phyloP scores from a whole-genome alignment of 1,140 invertebrate genomes.

The Lucilia sericata region DNA sequence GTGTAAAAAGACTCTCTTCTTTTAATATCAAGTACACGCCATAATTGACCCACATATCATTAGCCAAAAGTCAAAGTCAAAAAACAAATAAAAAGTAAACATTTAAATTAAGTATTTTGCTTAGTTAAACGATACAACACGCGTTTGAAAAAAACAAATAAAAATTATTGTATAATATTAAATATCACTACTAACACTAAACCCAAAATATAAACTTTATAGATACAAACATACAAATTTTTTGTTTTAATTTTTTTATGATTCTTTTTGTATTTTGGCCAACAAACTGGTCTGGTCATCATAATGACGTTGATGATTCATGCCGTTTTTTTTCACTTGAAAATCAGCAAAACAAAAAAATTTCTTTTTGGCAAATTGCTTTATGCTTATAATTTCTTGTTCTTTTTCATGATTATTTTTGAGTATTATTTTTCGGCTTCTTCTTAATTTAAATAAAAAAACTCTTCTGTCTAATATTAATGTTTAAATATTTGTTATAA shows the following conservation, averaged over 20 bases:
- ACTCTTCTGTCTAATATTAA: background rate
- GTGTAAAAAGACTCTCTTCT: background rate
- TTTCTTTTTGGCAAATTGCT: background rate
- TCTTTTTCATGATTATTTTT: background rate
- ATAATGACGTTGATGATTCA: conserved; percentile 23
- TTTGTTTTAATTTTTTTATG: too few relatives aligned
- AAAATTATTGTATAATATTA: conserved; percentile 6
- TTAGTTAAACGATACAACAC: background rate
- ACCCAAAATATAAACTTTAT: background rate
- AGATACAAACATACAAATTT: background rate
- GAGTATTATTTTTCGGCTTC: background rate
- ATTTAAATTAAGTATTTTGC: background rate
- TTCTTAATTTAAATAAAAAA: background rate
- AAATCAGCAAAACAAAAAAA: background rate
- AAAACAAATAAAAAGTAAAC: background rate
- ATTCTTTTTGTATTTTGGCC: background rate
- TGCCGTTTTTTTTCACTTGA: background rate
- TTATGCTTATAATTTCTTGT: background rate
- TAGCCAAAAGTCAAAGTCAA: background rate
- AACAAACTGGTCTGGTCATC: conserved; percentile 25
- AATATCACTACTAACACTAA: background rate
- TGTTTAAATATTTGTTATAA: background rate
- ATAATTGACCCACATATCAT: conserved; percentile 20
- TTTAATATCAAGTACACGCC: background rate
- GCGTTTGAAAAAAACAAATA: background rate